A percentile compares a stretch with the other conserved stretches of the same genome.
These are phyloP conservation scores for Catharus minimus DNA, from an alignment of 2,113 vertebrate species.

Conservation along the genomic window DNA sequence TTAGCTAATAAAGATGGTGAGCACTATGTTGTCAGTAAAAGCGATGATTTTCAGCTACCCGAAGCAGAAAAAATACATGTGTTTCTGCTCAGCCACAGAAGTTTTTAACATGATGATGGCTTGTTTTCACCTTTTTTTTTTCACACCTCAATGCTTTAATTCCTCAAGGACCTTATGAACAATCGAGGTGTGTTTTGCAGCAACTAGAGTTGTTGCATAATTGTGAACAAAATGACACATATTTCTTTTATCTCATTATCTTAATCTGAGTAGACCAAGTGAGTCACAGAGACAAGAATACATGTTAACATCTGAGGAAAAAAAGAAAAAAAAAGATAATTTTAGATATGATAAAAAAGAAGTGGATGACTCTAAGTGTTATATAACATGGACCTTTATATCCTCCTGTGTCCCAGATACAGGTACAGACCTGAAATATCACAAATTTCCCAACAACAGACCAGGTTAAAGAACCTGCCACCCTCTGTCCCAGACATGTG, in stretches of 20 bases:
- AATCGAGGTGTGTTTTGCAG: background rate
- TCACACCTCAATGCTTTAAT: background rate
- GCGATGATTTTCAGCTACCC: background rate
- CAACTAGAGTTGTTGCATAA: background rate
- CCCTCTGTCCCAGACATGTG: background rate
- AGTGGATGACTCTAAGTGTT: background rate
- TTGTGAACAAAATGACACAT: background rate
- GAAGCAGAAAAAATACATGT: background rate
- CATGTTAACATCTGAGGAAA: background rate
- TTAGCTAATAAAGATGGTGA: background rate
- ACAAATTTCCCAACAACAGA: background rate
- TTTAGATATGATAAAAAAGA: background rate
- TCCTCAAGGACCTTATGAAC: background rate
- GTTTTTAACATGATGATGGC: background rate
- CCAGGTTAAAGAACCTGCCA: background rate
- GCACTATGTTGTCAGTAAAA: background rate
- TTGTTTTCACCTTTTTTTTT: background rate
- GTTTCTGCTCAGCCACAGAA: background rate
- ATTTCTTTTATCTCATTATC: background rate
- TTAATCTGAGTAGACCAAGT: background rate
- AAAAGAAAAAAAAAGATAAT: background rate
- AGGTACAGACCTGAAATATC: background rate
- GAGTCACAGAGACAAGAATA: slow-evolving; percentile 30
- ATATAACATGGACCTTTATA: background rate
- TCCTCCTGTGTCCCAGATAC: background rate